Conservation (phyloP, 2,113 vertebrate species). For the Lycocorax pyrrhopterus region DNA sequence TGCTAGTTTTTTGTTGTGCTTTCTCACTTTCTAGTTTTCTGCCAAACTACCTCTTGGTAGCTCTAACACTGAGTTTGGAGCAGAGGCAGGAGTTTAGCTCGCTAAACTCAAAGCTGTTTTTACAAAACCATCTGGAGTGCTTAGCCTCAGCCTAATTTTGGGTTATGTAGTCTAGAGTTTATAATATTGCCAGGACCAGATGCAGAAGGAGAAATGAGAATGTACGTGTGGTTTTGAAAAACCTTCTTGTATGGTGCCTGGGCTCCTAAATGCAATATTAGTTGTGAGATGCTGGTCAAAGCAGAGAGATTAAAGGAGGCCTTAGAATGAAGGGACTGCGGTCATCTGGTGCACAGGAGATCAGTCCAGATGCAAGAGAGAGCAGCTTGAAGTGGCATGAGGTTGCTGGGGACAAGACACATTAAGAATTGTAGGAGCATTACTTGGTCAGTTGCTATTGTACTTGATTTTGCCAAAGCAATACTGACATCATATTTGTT, state of each 20-base stretch:
- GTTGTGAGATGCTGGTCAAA: not conserved
- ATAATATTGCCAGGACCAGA: slow-evolving; percentile 1
- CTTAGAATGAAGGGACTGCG: not conserved
- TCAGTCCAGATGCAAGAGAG: not conserved
- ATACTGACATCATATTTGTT: not conserved
- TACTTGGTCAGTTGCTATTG: not conserved
- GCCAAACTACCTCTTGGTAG: not conserved
- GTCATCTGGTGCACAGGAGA: not conserved
- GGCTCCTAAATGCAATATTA: not conserved
- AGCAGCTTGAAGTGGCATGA: not conserved
- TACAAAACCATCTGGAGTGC: slow-evolving; percentile 32
- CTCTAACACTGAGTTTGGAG: not conserved
- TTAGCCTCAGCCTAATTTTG: not conserved
- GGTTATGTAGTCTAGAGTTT: not conserved
- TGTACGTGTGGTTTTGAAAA: not conserved
- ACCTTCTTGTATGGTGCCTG: not conserved
- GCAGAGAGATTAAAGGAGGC: not conserved
- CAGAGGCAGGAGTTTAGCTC: slow-evolving; percentile 8
- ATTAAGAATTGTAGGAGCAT: not conserved
- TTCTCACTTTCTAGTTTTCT: not conserved
- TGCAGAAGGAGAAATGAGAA: slow-evolving; percentile 8
- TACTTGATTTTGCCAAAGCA: not conserved
- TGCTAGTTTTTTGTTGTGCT: not conserved
- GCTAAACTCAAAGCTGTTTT: slow-evolving; percentile 32
- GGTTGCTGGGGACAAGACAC: not conserved